These are phyloP conservation scores for Hemiprocne comata DNA, from an alignment of 2,113 vertebrate genomes.

Conservation along the genomic window DNA sequence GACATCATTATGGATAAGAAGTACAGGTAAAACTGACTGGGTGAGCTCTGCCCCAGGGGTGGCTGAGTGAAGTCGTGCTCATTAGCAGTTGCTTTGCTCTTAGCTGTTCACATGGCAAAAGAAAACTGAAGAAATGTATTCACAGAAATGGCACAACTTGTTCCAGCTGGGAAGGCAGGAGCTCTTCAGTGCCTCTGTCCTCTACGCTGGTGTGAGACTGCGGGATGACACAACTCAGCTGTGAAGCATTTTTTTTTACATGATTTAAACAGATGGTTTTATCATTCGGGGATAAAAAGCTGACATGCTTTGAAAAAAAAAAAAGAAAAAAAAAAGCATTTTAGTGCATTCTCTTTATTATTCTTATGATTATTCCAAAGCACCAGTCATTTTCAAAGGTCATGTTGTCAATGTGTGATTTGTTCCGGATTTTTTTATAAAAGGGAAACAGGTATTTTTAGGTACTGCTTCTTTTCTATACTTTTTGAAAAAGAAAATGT, in stretches of 20 bases:
- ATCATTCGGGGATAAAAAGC: conserved; percentile 31
- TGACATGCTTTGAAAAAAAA: neutral
- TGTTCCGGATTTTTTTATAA: neutral
- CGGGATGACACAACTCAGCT: neutral
- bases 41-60: neutral
- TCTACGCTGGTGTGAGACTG: neutral
- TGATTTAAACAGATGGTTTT: conserved; percentile 10
- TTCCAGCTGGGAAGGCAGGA: neutral
- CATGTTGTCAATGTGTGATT: neutral
- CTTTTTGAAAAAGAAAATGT: neutral
- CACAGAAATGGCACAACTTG: neutral
- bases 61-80: neutral
- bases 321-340: too few relatives aligned
- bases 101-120: neutral
- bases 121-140: neutral
- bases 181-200: neutral
- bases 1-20: neutral
- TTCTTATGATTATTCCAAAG: neutral
- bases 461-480: conserved; percentile 8
- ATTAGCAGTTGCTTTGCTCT: neutral
- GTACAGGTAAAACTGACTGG: neutral
- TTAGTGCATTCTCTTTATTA: neutral
- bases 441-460: conserved; percentile 14
- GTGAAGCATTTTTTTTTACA: neutral
- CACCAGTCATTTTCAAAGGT: conserved; percentile 12